Evolutionary conservation across 2,888 invertebrate genomes (phyloP).

Genomic region (Latheticus oryzae): DNA sequence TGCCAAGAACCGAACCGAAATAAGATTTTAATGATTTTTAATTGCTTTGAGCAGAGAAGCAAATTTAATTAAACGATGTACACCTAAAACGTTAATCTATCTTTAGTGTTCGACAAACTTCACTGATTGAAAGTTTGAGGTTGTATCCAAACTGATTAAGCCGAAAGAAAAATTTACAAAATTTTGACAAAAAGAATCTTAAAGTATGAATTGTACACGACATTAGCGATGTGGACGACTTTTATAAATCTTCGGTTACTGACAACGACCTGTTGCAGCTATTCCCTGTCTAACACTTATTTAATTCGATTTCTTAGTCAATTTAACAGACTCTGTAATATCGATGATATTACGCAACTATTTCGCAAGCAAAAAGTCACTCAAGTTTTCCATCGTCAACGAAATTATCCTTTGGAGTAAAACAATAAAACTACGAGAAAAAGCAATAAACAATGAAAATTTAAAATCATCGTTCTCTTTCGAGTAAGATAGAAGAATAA

Average conservation of each 20-base stretch:
- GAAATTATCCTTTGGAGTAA: too few relatives aligned
- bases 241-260: constrained; percentile 18
- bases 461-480: constrained; percentile 8
- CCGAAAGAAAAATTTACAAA: background rate
- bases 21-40: too few relatives aligned
- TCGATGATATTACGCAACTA: too few relatives aligned
- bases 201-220: background rate
- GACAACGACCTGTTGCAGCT: constrained; percentile 28
- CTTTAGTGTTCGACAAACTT: constrained; percentile 11
- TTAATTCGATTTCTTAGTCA: too few relatives aligned
- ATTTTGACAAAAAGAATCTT: background rate
- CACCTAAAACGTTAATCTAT: constrained; percentile 17
- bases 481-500: constrained; percentile 29
- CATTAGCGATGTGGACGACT: constrained; percentile 6
- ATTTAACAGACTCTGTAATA: too few relatives aligned
- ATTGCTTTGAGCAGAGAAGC: background rate
- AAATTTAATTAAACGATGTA: constrained; percentile 16
- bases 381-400: too few relatives aligned
- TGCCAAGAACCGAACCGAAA: too few relatives aligned
- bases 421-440: constrained; percentile 3
- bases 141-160: background rate
- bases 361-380: too few relatives aligned
- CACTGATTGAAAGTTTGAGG: too few relatives aligned
- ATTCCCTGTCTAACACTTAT: too few relatives aligned
- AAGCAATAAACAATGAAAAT: constrained; percentile 25